Base-by-base conservation (phyloP, 1,140 invertebrate genomes). In the Apis dorsata region DNA sequence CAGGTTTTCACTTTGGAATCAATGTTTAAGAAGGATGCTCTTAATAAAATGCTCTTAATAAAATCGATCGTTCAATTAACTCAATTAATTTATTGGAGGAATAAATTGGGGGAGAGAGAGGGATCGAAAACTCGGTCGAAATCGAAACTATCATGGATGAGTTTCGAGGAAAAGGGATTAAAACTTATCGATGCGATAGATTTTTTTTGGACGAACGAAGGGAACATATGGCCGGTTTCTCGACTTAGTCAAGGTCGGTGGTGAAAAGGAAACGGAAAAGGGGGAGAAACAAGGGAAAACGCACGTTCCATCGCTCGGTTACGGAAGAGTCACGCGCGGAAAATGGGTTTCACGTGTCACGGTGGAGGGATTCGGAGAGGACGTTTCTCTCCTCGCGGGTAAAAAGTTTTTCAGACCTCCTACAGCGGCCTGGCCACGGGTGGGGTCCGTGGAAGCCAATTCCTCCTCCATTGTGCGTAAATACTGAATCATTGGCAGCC, bases 401-500 rank as follows among this genome's bases (percentile, higher is more conserved):
- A 85, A 85, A 88, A 74, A 49, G 62, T 83, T 60, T 11, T 15
- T 74, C 21, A 72, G 89, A 90, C 90, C 91, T 91, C 92, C 91
- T 89, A 87, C 28, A 69, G 91, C n/a, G 88, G 55, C 13, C 13
- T 21, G 9, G 62, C 79, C 86, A 77, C 89, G 88, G 90, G 86
- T 87, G 90, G 89, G 85, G 77, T 78, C 81, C 80, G 85, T 86
- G 87, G 88, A 92, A 91, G 82, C 90, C 92, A 92, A 92, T 92
- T 90, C 88, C 90, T 85, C 53, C 55, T 85, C 85, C 79, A 93
- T 93, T 93, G 91, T 93, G 80, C 84, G 89, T 92, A 90, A 92
- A 90, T 92, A 93, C 91, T 90, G 88, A 91, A 92, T 93, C 92
- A 92, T 91, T 86, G 88, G 71, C 86, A 53, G 79, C n/a, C 59